Evolutionary conservation across 2,888 invertebrate genomes (phyloP).

Genomic region (Ichneumoninae sp.): DNA sequence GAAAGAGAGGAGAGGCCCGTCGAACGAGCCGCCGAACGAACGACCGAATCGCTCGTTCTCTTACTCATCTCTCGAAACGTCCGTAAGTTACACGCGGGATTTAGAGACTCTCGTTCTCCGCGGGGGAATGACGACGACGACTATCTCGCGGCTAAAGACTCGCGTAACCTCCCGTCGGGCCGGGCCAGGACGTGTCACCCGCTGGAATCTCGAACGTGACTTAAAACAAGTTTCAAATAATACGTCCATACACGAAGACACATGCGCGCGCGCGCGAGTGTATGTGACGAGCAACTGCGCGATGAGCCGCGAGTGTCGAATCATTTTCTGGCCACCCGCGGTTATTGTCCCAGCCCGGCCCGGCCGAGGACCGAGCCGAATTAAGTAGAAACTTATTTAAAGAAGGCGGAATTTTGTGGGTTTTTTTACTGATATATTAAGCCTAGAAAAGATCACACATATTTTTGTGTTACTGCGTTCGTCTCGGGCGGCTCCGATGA

Average conservation of each 20-base stretch:
- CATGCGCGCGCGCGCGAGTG: background rate
- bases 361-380: conserved; percentile 35
- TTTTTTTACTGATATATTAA: background rate
- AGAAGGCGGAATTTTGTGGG: background rate
- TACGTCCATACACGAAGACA: conserved; percentile 13
- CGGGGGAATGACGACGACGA: conserved; percentile 32
- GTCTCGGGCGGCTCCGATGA: background rate
- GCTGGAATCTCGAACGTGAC: conserved; percentile 63
- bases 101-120: conserved; percentile 35
- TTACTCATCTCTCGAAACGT: conserved; percentile 53
- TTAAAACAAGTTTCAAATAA: conserved; percentile 62
- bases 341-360: conserved; percentile 52
- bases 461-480: background rate
- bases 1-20: conserved; percentile 59
- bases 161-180: conserved; percentile 65
- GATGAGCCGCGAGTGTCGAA: conserved; percentile 58
- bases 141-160: conserved; percentile 33
- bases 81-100: conserved; percentile 45
- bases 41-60: conserved; percentile 36
- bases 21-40: conserved; percentile 51
- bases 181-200: conserved; percentile 65
- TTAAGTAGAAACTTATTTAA: conserved; percentile 42
- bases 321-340: conserved; percentile 61
- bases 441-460: background rate
- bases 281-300: conserved; percentile 1